Percentiles rank a stretch among this genome's conserved stretches.
Conservation (phyloP, 2,888 invertebrate genomes). For the Leptopilina syphax region DNA sequence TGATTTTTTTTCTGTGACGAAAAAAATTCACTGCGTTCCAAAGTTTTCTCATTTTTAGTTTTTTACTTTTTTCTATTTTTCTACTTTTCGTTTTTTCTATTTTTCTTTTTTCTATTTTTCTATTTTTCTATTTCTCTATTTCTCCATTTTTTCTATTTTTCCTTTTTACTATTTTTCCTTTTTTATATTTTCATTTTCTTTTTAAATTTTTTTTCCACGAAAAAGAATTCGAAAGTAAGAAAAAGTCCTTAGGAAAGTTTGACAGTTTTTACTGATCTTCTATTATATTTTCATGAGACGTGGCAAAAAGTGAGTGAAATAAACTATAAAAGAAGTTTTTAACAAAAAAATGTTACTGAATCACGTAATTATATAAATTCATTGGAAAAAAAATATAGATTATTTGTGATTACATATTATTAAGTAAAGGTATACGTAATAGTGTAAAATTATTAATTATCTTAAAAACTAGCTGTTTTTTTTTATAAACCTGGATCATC, state of each 20-base stretch:
- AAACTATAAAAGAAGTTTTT: conserved; percentile 64
- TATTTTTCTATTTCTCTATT: no score
- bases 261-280: conserved; percentile 51
- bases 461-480: conserved; percentile 75
- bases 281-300: conserved; percentile 62
- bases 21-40: neutral
- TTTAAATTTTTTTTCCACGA: no score
- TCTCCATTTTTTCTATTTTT: no score
- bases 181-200: no score
- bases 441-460: conserved; percentile 62
- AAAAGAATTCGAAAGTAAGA: conserved; percentile 21
- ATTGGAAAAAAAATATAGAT: conserved; percentile 70
- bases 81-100: no score
- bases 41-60: no score
- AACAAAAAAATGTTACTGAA: conserved; percentile 60
- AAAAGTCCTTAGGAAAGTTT: conserved; percentile 16
- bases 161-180: no score
- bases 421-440: conserved; percentile 59
- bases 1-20: neutral
- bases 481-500: conserved; percentile 76
- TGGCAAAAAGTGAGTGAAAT: conserved; percentile 69
- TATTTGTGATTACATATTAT: conserved; percentile 70
- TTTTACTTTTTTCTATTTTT: no score
- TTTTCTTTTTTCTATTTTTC: no score
- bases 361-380: conserved; percentile 67